These are phyloP conservation scores for Enteromius paludinosus DNA, from an alignment of 2,797 vertebrate species.

Conservation along the genomic window DNA sequence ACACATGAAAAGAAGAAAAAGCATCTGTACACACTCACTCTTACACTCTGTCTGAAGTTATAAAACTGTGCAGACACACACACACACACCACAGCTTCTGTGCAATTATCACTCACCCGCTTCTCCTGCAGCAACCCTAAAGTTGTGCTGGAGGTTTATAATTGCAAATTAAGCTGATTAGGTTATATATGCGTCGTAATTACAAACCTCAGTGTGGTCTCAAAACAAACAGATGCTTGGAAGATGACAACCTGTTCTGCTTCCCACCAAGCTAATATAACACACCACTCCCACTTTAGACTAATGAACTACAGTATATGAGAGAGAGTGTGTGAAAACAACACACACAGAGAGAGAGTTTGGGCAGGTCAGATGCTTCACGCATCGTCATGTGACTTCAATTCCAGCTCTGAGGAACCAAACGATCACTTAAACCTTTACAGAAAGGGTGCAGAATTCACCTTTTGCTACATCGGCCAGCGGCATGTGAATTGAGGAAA, in stretches of 20 bases:
- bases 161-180: conserved; percentile 57
- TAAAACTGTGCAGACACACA: not conserved
- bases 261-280: conserved; percentile 45
- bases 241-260: conserved; percentile 53
- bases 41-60: not conserved
- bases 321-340: conserved; percentile 15
- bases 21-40: not conserved
- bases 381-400: conserved; percentile 6
- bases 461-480: not conserved
- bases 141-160: conserved; percentile 54
- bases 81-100: conserved; percentile 31
- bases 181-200: conserved; percentile 55
- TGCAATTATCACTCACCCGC: conserved; percentile 47
- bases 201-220: conserved; percentile 45
- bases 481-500: not conserved
- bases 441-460: not conserved
- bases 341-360: conserved; percentile 40
- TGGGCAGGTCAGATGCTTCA: conserved; percentile 79
- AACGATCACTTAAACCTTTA: conserved; percentile 5
- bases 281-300: conserved; percentile 31
- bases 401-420: not conserved
- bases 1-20: not conserved
- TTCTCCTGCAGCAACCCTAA: conserved; percentile 41
- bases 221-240: conserved; percentile 57
- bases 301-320: conserved; percentile 39